Percentiles rank a stretch among this genome's conserved stretches.
Conservation (phyloP, 2,113 vertebrate species). For the Stomatorhinus ivindoensis region DNA sequence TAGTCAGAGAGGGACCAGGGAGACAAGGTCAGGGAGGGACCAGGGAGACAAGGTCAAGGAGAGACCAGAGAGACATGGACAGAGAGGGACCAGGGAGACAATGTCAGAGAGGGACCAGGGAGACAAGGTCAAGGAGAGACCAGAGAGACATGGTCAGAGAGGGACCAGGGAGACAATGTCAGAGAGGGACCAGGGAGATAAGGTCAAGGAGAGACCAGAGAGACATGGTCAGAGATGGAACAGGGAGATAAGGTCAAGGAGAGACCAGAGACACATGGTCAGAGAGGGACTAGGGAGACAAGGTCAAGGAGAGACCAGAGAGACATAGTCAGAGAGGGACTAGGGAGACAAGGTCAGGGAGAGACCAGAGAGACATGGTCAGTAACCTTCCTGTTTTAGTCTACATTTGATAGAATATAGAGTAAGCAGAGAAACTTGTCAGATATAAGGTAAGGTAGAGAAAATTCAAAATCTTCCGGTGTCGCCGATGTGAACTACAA, state of each 20-base stretch:
- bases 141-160: background rate
- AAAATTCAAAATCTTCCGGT: background rate
- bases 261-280: background rate
- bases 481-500: background rate
- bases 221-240: background rate
- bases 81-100: background rate
- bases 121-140: background rate
- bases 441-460: background rate
- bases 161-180: too few species aligned
- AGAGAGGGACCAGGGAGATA: too few species aligned
- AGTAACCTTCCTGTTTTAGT: background rate
- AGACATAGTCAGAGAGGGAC: background rate
- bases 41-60: background rate
- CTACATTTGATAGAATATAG: background rate
- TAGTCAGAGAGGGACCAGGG: background rate
- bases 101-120: background rate
- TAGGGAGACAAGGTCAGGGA: background rate
- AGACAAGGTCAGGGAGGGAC: too few species aligned
- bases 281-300: background rate
- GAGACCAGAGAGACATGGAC: background rate
- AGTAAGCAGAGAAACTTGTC: background rate
- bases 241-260: background rate
- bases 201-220: too few species aligned
- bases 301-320: too few species aligned
- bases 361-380: background rate